Percentiles rank a stretch among this genome's conserved stretches.
phyloP scores from a whole-genome alignment of 2,113 vertebrate genomes.

The Paratilapia polleni region DNA sequence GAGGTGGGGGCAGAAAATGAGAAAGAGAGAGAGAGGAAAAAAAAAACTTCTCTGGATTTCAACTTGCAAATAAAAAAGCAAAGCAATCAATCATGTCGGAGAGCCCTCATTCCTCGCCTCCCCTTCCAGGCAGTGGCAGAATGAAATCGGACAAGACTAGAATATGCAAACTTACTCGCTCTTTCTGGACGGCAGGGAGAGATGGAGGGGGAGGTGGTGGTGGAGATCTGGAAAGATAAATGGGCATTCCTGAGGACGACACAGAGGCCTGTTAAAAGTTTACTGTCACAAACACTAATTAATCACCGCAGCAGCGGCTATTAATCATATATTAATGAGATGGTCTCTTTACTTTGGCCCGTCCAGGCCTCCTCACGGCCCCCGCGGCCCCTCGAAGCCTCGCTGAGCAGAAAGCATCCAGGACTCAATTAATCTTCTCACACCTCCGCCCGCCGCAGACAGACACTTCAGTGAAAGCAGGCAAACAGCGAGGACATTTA shows the following conservation, averaged over 20 bases:
- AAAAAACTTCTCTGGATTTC: conserved; percentile 83
- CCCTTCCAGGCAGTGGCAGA: conserved; percentile 83
- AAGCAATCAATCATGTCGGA: conserved; percentile 91
- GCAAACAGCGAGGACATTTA: conserved; percentile 82
- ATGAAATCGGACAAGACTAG: conserved; percentile 88
- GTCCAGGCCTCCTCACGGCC: conserved; percentile 67
- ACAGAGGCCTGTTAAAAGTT: conserved; percentile 78
- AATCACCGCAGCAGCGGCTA: conserved; percentile 83
- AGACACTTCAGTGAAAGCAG: conserved; percentile 76
- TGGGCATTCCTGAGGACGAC: conserved; percentile 74
- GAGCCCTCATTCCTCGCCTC: conserved; percentile 81
- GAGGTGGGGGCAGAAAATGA: background rate
- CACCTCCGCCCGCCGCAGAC: conserved; percentile 66
- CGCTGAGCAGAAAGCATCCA: conserved; percentile 78
- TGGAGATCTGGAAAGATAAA: conserved; percentile 71
- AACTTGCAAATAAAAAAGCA: conserved; percentile 89
- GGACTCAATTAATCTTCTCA: conserved; percentile 85
- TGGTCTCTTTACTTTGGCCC: conserved; percentile 83
- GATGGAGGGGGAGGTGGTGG: background rate
- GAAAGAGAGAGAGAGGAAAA: conserved; percentile 38
- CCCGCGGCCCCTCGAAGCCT: conserved; percentile 78
- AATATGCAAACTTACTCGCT: conserved; percentile 86
- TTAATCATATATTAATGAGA: conserved; percentile 92
- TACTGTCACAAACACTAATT: conserved; percentile 90
- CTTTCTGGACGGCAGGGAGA: conserved; percentile 53